A percentile compares a stretch with the other conserved stretches of the same genome.
Evolutionary conservation across 2,797 vertebrate genomes (phyloP).

Genomic region (Tragopan temminckii): DNA sequence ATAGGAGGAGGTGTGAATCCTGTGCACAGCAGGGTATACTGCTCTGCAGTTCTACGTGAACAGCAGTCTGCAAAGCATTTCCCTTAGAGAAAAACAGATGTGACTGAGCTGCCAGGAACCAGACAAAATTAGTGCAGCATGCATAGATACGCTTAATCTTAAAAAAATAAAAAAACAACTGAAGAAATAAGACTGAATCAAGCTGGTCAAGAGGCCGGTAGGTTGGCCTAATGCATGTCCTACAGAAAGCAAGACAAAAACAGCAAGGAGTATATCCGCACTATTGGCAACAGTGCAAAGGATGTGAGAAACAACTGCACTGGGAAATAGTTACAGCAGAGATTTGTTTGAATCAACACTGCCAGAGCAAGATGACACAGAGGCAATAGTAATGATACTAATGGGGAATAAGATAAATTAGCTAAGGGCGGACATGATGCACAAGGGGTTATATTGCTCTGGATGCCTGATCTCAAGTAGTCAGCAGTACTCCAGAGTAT

Average conservation of each 20-base stretch:
- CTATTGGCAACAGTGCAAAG: background rate
- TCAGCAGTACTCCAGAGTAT: background rate
- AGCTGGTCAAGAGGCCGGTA: background rate
- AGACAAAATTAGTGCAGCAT: background rate
- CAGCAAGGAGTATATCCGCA: background rate
- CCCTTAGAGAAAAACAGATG: background rate
- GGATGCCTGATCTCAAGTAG: background rate
- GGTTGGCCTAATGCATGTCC: background rate
- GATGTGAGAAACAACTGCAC: background rate
- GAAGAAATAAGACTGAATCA: background rate
- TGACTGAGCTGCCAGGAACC: background rate
- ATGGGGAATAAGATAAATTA: background rate
- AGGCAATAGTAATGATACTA: background rate
- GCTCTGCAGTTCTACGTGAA: rapidly evolving
- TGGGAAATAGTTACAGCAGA: background rate
- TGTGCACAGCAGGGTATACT: background rate
- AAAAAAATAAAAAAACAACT: background rate
- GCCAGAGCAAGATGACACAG: background rate
- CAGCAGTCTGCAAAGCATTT: rapidly evolving
- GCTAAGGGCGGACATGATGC: background rate
- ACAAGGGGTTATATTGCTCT: background rate
- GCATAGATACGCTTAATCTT: background rate
- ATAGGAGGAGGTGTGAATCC: rapidly evolving
- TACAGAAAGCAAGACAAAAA: background rate
- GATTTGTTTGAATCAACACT: background rate